Percentiles rank a stretch among this genome's conserved stretches.
These are phyloP conservation scores for Prunella strophiata DNA, from an alignment of 2,797 vertebrate genomes.

Conservation along the genomic window DNA sequence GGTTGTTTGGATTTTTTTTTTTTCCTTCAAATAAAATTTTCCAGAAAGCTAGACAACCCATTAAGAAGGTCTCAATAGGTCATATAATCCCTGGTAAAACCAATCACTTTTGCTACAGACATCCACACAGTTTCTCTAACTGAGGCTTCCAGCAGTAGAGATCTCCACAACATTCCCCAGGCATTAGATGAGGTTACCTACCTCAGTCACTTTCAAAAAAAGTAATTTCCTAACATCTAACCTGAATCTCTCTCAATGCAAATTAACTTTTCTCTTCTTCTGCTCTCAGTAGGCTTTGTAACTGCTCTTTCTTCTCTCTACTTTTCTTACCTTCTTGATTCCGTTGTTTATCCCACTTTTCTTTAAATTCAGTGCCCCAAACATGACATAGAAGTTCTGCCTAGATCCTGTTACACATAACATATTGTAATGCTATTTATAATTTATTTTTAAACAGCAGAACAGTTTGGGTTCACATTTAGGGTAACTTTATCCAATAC, in stretches of 20 bases:
- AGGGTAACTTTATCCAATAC: background rate
- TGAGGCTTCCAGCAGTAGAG: background rate
- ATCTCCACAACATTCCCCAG: background rate
- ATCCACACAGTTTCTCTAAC: background rate
- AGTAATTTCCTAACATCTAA: background rate
- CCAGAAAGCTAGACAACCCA: background rate
- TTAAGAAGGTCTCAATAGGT: background rate
- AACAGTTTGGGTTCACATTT: background rate
- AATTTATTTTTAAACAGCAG: background rate
- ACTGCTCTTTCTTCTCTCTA: background rate
- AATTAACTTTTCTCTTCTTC: background rate
- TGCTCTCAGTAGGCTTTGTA: background rate
- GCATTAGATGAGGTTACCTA: background rate
- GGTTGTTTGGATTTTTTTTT: background rate
- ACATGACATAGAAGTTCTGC: background rate
- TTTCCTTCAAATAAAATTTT: background rate
- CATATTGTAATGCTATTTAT: background rate
- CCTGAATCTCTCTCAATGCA: background rate
- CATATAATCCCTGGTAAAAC: background rate
- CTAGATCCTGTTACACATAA: background rate
- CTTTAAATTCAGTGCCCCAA: background rate
- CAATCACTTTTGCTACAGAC: background rate
- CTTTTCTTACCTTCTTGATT: background rate
- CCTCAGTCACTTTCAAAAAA: background rate
- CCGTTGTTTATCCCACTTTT: background rate